A percentile compares a stretch with the other conserved stretches of the same genome.
Evolutionary conservation across 2,797 vertebrate genomes (phyloP).

Genomic region (Peromyscus nudipes): DNA sequence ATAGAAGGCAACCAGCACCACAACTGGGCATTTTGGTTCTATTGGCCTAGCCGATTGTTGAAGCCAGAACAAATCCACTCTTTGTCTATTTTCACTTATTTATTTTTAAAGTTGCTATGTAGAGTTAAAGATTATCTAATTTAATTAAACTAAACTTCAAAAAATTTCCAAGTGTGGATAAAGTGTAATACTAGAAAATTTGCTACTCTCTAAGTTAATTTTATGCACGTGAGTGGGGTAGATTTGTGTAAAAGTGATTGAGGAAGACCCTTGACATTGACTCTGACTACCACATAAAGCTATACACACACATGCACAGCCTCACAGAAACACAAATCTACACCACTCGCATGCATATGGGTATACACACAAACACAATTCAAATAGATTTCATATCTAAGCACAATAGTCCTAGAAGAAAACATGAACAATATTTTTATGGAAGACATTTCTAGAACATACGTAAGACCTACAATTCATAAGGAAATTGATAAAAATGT

Average conservation of each 20-base stretch:
- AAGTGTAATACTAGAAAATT: neutral
- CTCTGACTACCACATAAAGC: neutral
- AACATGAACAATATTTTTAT: conserved; percentile 7
- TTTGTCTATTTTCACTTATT: neutral
- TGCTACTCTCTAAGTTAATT: neutral
- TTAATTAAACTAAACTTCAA: conserved; percentile 25
- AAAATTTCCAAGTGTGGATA: neutral
- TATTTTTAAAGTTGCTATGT: neutral
- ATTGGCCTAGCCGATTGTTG: neutral
- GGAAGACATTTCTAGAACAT: neutral
- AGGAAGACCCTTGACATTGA: neutral
- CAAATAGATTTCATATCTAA: conserved; percentile 49
- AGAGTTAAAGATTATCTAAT: neutral
- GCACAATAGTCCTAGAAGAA: conserved; percentile 28
- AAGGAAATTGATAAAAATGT: conserved; percentile 37
- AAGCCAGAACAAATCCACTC: neutral
- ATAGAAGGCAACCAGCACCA: neutral
- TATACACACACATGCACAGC: neutral
- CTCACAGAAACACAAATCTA: neutral
- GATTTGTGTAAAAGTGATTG: neutral
- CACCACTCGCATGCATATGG: neutral
- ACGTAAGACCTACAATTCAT: neutral
- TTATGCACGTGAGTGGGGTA: neutral
- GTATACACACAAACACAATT: neutral
- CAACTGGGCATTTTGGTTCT: neutral